phyloP scores from a whole-genome alignment of 2,797 vertebrate genomes.

The Poecilia wingei region DNA sequence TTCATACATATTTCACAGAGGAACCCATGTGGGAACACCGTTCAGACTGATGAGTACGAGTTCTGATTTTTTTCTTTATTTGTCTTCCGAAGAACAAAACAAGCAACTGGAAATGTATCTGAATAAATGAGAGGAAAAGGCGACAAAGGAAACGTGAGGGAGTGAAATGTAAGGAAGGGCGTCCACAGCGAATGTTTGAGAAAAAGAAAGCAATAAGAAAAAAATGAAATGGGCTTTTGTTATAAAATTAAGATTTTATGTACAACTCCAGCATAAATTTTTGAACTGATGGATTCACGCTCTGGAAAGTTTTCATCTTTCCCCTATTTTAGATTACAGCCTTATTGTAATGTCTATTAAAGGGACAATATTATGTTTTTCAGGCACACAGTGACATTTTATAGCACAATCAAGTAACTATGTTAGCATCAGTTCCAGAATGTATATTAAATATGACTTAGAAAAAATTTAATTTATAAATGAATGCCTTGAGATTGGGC shows the following conservation, averaged over 20 bases:
- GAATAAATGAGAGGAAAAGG: not conserved
- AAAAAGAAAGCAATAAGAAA: not conserved
- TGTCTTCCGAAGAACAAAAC: constrained; percentile 1
- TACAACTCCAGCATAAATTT: not conserved
- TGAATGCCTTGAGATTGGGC: too few relatives aligned
- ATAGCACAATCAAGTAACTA: too few relatives aligned
- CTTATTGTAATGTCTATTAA: not conserved
- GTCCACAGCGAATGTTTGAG: not conserved
- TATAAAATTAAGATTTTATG: not conserved
- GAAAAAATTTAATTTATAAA: too few relatives aligned
- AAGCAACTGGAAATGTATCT: not conserved
- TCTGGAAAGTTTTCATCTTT: not conserved
- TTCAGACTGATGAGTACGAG: not conserved
- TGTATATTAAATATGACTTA: too few relatives aligned
- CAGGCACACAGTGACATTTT: too few relatives aligned
- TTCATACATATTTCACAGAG: constrained; percentile 9
- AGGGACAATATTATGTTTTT: not conserved
- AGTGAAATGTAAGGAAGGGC: not conserved
- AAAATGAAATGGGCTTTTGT: not conserved
- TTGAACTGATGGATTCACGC: not conserved
- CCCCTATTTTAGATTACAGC: not conserved
- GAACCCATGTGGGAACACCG: not conserved
- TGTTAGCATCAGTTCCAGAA: too few relatives aligned
- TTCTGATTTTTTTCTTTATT: not conserved
- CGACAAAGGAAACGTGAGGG: not conserved